These are phyloP conservation scores for Centropyge bicolor DNA, from an alignment of 2,797 vertebrate genomes.

Conservation along the genomic window DNA sequence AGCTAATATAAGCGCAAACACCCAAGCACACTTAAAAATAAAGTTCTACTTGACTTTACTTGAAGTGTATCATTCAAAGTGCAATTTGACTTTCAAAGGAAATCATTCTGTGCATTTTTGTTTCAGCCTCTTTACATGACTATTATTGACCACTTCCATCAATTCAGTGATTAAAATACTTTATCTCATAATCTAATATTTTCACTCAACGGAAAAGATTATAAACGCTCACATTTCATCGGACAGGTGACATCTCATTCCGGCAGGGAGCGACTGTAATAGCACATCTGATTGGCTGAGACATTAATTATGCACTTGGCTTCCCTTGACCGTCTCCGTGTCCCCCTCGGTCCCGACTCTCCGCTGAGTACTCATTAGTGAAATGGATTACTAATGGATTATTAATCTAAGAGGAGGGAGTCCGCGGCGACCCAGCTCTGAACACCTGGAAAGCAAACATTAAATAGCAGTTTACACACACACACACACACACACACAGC, in stretches of 20 bases:
- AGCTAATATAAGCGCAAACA: too few relatives aligned
- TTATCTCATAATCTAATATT: conserved; percentile 10
- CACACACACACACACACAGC: conserved; percentile 45
- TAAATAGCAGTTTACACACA: conserved; percentile 75
- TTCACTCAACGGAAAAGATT: conserved; percentile 12
- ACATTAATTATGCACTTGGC: conserved; percentile 93
- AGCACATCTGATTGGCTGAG: conserved; percentile 87
- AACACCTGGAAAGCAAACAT: conserved; percentile 80
- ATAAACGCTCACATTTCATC: conserved; percentile 46
- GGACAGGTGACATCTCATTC: conserved; percentile 67
- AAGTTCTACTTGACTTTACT: not conserved
- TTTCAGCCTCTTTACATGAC: not conserved
- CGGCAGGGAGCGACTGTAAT: conserved; percentile 71
- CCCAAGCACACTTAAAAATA: too few relatives aligned
- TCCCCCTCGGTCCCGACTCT: conserved; percentile 83
- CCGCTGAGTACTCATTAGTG: conserved; percentile 90
- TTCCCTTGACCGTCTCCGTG: conserved; percentile 87
- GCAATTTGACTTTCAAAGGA: not conserved
- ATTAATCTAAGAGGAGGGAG: conserved; percentile 83
- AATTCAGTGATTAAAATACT: not conserved
- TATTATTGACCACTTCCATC: not conserved
- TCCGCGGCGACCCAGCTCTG: conserved; percentile 75
- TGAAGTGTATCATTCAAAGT: not conserved
- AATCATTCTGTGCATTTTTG: not conserved
- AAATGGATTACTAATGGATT: conserved; percentile 90